Percentiles rank a stretch among this genome's conserved stretches.
These are phyloP conservation scores for Taphrorychus bicolor DNA, from an alignment of 2,888 invertebrate species.

Conservation along the genomic window DNA sequence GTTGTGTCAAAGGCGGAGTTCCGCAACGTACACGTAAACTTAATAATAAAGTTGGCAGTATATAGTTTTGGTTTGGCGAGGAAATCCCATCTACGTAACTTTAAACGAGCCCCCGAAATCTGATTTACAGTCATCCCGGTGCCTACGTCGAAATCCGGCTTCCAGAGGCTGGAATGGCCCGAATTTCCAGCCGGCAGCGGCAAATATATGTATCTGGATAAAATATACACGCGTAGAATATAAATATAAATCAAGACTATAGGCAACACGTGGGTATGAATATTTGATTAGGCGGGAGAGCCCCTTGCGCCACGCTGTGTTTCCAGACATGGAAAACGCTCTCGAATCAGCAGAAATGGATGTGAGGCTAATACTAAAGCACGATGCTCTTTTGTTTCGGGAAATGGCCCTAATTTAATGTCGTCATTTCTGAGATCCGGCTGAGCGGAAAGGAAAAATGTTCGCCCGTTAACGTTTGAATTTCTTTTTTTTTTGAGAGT, in stretches of 20 bases:
- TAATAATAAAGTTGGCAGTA: conserved; percentile 1
- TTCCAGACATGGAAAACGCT: conserved; percentile 31
- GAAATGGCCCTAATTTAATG: conserved; percentile 4
- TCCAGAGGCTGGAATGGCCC: conserved; percentile 20
- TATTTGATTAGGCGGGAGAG: conserved; percentile 36
- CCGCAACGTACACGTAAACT: background rate
- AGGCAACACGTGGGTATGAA: conserved; percentile 41
- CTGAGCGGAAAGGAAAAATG: background rate
- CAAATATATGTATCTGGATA: conserved; percentile 28
- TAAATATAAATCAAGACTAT: conserved; percentile 41
- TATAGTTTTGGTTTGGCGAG: background rate
- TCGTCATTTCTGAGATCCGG: conserved; percentile 1
- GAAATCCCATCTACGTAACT: conserved; percentile 7
- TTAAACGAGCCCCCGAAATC: conserved; percentile 7
- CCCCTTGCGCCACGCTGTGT: conserved; percentile 5
- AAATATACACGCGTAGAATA: conserved; percentile 35
- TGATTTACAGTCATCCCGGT: conserved; percentile 20
- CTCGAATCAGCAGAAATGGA: conserved; percentile 38
- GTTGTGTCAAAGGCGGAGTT: background rate
- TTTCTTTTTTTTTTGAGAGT: background rate
- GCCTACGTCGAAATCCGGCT: conserved; percentile 25
- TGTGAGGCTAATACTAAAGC: conserved; percentile 31
- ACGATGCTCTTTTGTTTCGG: conserved; percentile 21
- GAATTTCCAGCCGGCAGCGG: conserved; percentile 14
- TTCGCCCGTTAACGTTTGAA: background rate